Evolutionary conservation across 2,888 invertebrate genomes (phyloP).

Genomic region (Sphaerophoria taeniata): DNA sequence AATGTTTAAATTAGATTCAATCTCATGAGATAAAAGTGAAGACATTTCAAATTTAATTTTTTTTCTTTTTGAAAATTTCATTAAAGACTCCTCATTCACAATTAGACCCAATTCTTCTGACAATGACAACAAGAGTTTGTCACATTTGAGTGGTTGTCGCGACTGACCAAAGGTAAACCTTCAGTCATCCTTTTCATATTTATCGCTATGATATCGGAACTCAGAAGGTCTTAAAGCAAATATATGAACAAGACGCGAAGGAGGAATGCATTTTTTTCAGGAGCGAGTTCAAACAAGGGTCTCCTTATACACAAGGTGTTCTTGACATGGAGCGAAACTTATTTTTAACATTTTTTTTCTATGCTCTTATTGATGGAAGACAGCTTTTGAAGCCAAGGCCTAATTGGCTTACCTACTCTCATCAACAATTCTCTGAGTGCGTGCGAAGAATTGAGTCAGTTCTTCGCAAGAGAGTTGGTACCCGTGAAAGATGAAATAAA

Average conservation of each 20-base stretch:
- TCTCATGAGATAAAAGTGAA: conserved; percentile 29
- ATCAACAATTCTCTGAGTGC: too few species aligned
- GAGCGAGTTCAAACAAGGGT: conserved; percentile 36
- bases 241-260: neutral
- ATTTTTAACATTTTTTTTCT: neutral
- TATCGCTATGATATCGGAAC: too few species aligned
- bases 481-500: too few species aligned
- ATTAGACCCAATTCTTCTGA: conserved; percentile 25
- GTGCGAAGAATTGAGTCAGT: too few species aligned
- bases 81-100: conserved; percentile 38
- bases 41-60: neutral
- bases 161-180: conserved; percentile 40
- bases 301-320: neutral
- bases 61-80: conserved; percentile 14
- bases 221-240: conserved; percentile 48
- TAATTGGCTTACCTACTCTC: too few species aligned
- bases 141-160: conserved; percentile 28
- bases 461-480: too few species aligned
- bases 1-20: conserved; percentile 53
- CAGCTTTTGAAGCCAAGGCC: too few species aligned
- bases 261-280: conserved; percentile 31
- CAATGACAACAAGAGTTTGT: conserved; percentile 36
- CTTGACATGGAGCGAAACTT: neutral
- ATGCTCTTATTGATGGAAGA: too few species aligned
- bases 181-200: conserved; percentile 34